Base-by-base conservation (phyloP, 2,888 invertebrate species). In the Bombyx huttoni region DNA sequence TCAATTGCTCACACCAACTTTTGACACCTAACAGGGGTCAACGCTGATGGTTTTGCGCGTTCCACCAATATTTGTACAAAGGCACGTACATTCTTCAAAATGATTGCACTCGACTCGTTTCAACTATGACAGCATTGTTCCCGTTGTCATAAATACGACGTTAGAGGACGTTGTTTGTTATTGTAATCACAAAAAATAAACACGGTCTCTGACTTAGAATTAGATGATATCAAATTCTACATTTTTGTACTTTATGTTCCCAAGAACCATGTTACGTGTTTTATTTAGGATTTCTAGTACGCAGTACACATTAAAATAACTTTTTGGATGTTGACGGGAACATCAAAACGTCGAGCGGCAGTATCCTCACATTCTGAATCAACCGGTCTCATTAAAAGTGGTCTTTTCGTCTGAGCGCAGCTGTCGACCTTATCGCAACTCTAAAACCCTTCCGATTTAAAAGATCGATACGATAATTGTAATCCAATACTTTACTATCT, bases 11-110 rank as follows among this genome's bases (percentile, higher is more conserved):
- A 71, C 70, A 70, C 73, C 70, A 70, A 75, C 75, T 76, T 83
- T 79, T 81, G 83, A 86, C 85, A 86, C 81, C 80, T 84, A 72
- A 66, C 60, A 59, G 70, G 69, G 85, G 84, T 85, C 85, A 84
- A 83, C 73, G 69, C 57, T 61, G 69, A 73, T 70, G 71, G 75
- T 81, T 84, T 80, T 71, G 77, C 77, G 74, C 64, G 68, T 63
- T 68, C 60, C 59, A 71, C 66, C 69, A 73, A 75, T 83, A 75
- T 83, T 83, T 81, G 78, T 75, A 67, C 67, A 75, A 71, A 73
- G 66, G 63, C 67, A 62, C 70, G 64, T 68, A 60, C 63, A 64
- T 68, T 64, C 62, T 63, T 65, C 60, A 60, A 56, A 59, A 61
- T 65, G 67, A 69, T 74, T 70, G 65, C 65, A 67, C 71, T 76